Evolutionary conservation across 37 sponge, comb jelly and placozoan genomes (phyloP).

Genomic region (Agelas oroides): DNA sequence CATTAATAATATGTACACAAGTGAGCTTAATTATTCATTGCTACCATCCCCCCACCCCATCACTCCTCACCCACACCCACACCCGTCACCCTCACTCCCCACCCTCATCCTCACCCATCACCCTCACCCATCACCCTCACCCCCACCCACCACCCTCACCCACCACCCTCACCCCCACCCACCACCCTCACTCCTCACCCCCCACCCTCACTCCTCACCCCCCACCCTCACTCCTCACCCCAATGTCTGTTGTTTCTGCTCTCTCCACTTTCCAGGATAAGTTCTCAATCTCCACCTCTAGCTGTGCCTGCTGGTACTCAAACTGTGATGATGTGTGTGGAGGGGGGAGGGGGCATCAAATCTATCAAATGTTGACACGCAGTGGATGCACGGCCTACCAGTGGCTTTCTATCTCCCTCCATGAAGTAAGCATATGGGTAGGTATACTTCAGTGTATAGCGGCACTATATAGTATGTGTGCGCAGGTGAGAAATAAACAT

Average conservation of each 20-base stretch:
- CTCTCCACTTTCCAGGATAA: slow-evolving; percentile 92
- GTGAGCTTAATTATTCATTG: too few species aligned
- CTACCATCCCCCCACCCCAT: too few species aligned
- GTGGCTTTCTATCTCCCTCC: slow-evolving; percentile 77
- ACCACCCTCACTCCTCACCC: too few species aligned
- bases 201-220: too few species aligned
- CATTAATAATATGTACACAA: neutral
- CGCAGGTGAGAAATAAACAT: neutral
- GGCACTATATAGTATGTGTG: too few species aligned
- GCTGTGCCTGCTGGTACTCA: slow-evolving; percentile 95
- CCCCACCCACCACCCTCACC: too few species aligned
- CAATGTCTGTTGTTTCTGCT: slow-evolving; percentile 60
- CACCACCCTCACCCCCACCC: too few species aligned
- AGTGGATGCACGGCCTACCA: too few species aligned
- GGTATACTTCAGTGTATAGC: slow-evolving; percentile 92
- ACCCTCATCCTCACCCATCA: too few species aligned
- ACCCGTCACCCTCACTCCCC: too few species aligned
- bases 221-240: slow-evolving; percentile 13
- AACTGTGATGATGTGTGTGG: slow-evolving; percentile 54
- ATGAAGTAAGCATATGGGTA: slow-evolving; percentile 88
- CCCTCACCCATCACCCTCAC: slow-evolving; percentile 37
- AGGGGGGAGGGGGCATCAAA: slow-evolving; percentile 19
- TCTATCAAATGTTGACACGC: too few species aligned
- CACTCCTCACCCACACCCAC: too few species aligned
- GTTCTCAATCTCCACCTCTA: slow-evolving; percentile 92